Conservation (phyloP, 2,888 invertebrate genomes). For the Melanchra persicariae region DNA sequence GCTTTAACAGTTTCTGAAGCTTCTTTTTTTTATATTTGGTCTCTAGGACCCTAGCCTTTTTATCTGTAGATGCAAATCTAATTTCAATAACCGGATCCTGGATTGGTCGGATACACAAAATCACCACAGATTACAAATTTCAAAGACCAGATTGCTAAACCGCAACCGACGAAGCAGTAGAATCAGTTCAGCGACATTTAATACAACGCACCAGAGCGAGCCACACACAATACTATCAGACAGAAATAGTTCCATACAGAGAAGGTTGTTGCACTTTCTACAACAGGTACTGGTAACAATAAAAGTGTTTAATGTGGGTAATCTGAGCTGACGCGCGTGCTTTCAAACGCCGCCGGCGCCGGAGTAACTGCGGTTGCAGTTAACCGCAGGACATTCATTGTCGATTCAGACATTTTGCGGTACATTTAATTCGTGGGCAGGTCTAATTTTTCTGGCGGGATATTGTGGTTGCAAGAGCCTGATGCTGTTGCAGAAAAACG, state of each 20-base stretch:
- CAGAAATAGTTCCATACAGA: conserved; percentile 55
- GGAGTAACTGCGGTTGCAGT: conserved; percentile 57
- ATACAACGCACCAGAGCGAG: conserved; percentile 57
- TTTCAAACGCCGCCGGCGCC: conserved; percentile 58
- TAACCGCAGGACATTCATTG: conserved; percentile 65
- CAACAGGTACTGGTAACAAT: conserved; percentile 64
- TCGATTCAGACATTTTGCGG: conserved; percentile 55
- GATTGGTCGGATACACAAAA: conserved; percentile 11
- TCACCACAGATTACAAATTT: conserved; percentile 25
- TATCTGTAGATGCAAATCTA: neutral
- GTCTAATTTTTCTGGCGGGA: conserved; percentile 48
- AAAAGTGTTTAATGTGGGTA: conserved; percentile 68
- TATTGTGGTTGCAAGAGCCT: conserved; percentile 20
- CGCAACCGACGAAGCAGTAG: conserved; percentile 37
- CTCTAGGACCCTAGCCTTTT: neutral
- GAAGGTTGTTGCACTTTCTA: conserved; percentile 70
- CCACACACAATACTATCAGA: conserved; percentile 58
- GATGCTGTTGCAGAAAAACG: conserved; percentile 22
- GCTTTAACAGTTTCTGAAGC: neutral
- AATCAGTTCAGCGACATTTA: conserved; percentile 49
- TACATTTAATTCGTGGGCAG: conserved; percentile 56
- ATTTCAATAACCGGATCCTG: neutral
- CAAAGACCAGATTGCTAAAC: conserved; percentile 44
- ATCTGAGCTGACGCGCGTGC: conserved; percentile 69
- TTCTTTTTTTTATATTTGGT: neutral